A percentile compares a stretch with the other conserved stretches of the same genome.
These are phyloP conservation scores for Acanthoscelides obtectus DNA, from an alignment of 2,888 invertebrate genomes.

Conservation along the genomic window DNA sequence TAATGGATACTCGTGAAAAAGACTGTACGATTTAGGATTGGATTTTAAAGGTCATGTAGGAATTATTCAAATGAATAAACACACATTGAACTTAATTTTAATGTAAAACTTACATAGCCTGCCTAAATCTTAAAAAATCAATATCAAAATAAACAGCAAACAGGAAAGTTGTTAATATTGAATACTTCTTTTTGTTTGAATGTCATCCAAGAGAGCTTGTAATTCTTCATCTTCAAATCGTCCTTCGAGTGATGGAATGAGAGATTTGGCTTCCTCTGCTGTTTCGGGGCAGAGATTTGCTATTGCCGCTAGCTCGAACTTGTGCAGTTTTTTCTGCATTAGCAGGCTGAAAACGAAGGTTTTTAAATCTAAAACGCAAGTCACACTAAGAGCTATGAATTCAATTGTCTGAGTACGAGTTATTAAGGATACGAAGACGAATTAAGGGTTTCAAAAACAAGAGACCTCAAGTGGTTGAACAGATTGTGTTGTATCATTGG, in stretches of 20 bases:
- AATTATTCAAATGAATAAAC: too few species aligned
- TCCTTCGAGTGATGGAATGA: slow-evolving; percentile 95
- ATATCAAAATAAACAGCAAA: neutral
- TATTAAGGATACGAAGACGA: too few species aligned
- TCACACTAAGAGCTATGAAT: too few species aligned
- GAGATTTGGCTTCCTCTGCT: slow-evolving; percentile 95
- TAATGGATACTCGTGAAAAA: too few species aligned
- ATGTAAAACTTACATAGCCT: neutral
- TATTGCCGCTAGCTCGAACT: slow-evolving; percentile 95
- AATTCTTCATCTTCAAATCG: slow-evolving; percentile 97
- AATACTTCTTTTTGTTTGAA: slow-evolving; percentile 96
- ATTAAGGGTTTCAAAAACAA: too few species aligned
- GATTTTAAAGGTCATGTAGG: too few species aligned
- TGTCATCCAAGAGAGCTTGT: slow-evolving; percentile 93
- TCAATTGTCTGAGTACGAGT: too few species aligned
- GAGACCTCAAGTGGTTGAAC: too few species aligned
- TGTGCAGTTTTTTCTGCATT: slow-evolving; percentile 92
- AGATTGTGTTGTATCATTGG: too few species aligned
- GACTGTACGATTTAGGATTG: too few species aligned
- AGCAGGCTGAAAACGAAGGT: slow-evolving; percentile 66
- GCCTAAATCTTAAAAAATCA: neutral
- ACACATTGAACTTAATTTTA: neutral
- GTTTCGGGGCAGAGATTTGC: slow-evolving; percentile 99
- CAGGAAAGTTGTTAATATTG: slow-evolving; percentile 75
- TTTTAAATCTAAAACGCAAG: too few species aligned